phyloP scores from a whole-genome alignment of 2,888 invertebrate genomes.

The Seladonia tumulorum region DNA sequence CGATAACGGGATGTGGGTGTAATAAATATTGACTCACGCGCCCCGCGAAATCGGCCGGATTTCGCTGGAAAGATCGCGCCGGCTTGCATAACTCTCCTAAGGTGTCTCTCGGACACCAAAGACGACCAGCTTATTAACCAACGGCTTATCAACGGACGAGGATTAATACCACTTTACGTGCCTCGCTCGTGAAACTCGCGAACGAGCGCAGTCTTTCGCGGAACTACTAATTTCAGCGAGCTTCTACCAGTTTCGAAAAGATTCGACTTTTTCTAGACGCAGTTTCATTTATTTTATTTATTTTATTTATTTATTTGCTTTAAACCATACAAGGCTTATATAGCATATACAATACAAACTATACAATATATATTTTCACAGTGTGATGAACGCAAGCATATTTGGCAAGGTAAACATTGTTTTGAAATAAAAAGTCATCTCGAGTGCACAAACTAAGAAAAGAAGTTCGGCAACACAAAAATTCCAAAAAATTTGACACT shows the following conservation, averaged over 20 bases:
- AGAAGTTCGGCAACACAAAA: too few species aligned
- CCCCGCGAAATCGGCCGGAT: slow-evolving; percentile 35
- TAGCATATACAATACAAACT: too few species aligned
- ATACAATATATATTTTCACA: too few species aligned
- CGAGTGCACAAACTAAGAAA: too few species aligned
- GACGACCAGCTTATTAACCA: background rate
- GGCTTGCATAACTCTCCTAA: slow-evolving; percentile 25
- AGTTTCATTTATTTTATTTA: too few species aligned
- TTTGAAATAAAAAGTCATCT: too few species aligned
- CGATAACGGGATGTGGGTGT: slow-evolving; percentile 59
- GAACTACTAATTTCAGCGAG: slow-evolving; percentile 15
- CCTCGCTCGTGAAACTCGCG: background rate
- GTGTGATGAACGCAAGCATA: too few species aligned
- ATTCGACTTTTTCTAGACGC: too few species aligned
- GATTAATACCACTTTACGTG: slow-evolving; percentile 7
- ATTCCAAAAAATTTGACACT: too few species aligned
- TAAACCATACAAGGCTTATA: too few species aligned
- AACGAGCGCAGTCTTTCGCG: background rate
- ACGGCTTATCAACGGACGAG: slow-evolving; percentile 33
- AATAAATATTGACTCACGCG: slow-evolving; percentile 55
- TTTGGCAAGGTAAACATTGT: too few species aligned
- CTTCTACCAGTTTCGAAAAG: background rate
- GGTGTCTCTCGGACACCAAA: slow-evolving; percentile 6
- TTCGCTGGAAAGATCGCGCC: slow-evolving; percentile 21
- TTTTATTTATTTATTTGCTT: too few species aligned